Conservation (phyloP, 92 coral and sea anemone species). For the Porites cylindrica region DNA sequence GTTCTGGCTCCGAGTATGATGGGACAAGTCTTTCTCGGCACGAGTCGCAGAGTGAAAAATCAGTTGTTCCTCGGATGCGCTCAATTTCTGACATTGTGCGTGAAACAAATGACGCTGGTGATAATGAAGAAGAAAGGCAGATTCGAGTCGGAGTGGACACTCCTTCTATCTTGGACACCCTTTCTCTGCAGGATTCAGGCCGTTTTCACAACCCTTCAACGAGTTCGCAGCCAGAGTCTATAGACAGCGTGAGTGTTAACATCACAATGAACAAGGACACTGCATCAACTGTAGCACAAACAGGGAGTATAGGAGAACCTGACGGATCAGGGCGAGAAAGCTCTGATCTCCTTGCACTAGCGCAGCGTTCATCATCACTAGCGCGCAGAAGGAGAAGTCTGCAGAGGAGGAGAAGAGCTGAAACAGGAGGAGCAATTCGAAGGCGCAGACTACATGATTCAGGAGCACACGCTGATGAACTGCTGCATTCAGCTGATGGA, state of each 20-base stretch:
- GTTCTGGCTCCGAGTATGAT: constrained; percentile 61
- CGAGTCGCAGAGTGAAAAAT: constrained; percentile 60
- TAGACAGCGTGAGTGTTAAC: constrained; percentile 83
- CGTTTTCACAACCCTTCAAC: constrained; percentile 77
- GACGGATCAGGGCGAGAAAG: constrained; percentile 86
- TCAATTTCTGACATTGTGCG: constrained; percentile 86
- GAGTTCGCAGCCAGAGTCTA: constrained; percentile 91
- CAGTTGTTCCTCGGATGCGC: constrained; percentile 70
- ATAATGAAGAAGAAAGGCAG: constrained; percentile 52
- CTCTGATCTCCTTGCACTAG: constrained; percentile 72
- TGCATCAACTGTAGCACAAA: constrained; percentile 89
- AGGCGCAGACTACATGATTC: constrained; percentile 76
- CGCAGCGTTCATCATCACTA: constrained; percentile 79
- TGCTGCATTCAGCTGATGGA: constrained; percentile 77
- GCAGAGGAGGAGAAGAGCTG: constrained; percentile 73
- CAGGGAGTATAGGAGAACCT: constrained; percentile 90
- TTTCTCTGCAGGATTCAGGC: constrained; percentile 78
- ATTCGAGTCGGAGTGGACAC: constrained; percentile 67
- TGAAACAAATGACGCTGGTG: constrained; percentile 46
- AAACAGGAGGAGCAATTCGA: constrained; percentile 57
- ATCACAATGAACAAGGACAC: constrained; percentile 83
- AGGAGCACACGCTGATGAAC: constrained; percentile 62
- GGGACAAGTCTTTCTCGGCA: constrained; percentile 60
- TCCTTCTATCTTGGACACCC: constrained; percentile 72
- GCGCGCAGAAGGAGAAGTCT: constrained; percentile 84